Evolutionary conservation across 2,888 invertebrate species (phyloP).

Genomic region (Ophion obscuratus): DNA sequence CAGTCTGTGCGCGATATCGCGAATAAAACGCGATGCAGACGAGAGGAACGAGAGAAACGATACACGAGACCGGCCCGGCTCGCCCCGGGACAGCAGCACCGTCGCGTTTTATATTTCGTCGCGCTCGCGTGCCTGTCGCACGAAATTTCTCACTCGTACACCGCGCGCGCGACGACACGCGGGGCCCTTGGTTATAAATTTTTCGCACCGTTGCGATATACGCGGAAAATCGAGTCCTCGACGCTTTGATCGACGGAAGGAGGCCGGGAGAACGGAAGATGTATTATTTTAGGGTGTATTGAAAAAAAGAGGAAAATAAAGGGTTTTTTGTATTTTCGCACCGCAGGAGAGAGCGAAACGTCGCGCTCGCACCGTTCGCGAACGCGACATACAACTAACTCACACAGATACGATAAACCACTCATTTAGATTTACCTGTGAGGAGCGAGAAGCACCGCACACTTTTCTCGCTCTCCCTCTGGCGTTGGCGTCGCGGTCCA

Average conservation of each 20-base stretch:
- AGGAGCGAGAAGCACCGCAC: conserved; percentile 6
- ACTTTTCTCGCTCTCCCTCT: conserved; percentile 43
- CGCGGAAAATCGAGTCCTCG: not conserved
- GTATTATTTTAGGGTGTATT: not conserved
- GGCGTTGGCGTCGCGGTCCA: conserved; percentile 56
- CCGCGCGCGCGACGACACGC: not conserved
- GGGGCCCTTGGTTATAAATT: not conserved
- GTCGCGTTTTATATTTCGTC: conserved; percentile 24
- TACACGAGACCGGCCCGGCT: conserved; percentile 29
- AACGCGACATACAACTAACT: conserved; percentile 61
- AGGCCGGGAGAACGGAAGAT: not conserved
- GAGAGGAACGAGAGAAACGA: not conserved
- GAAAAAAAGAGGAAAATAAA: not conserved
- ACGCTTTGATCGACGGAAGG: not conserved
- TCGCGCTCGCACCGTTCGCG: conserved; percentile 63
- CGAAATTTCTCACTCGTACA: not conserved
- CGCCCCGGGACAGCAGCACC: conserved; percentile 38
- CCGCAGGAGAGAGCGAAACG: conserved; percentile 48
- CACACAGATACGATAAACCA: conserved; percentile 27
- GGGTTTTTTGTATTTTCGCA: conserved; percentile 4
- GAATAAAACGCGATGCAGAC: not conserved
- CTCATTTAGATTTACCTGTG: conserved; percentile 47
- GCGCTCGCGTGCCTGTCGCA: not conserved
- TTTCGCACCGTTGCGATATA: not conserved
- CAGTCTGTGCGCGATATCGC: not conserved